phyloP scores from a whole-genome alignment of 2,797 vertebrate genomes.

The Enteromius trimaculatus region DNA sequence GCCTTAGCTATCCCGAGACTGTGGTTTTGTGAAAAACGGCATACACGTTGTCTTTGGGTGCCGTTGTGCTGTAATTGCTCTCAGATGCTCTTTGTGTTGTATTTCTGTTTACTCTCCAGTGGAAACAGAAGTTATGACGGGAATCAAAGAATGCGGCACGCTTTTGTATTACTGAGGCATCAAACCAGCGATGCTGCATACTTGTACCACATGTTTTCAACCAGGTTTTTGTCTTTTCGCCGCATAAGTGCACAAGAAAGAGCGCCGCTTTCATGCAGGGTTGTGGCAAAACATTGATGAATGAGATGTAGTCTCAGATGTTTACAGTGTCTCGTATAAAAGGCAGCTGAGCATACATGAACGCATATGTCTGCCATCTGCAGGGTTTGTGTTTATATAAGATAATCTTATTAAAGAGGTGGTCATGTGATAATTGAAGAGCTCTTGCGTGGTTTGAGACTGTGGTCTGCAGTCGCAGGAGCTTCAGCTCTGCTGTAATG shows the following conservation, averaged over 20 bases:
- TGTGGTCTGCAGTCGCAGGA: neutral
- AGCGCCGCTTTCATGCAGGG: neutral
- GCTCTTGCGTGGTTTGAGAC: neutral
- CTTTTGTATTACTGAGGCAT: neutral
- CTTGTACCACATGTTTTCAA: slow-evolving; percentile 9
- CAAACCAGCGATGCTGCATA: neutral
- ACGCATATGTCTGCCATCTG: slow-evolving; percentile 27
- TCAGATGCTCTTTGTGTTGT: slow-evolving; percentile 47
- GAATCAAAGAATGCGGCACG: slow-evolving; percentile 34
- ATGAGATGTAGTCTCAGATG: neutral
- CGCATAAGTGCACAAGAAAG: neutral
- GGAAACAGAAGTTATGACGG: slow-evolving; percentile 43
- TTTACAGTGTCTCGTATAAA: slow-evolving; percentile 16
- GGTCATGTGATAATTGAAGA: slow-evolving; percentile 42
- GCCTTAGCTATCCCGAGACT: neutral
- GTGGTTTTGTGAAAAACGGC: slow-evolving; percentile 32
- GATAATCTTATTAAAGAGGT: slow-evolving; percentile 19
- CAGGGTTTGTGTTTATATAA: slow-evolving; percentile 22
- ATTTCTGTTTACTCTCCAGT: slow-evolving; percentile 49
- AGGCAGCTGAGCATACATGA: slow-evolving; percentile 9
- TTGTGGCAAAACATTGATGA: slow-evolving; percentile 12
- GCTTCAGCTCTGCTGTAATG: neutral
- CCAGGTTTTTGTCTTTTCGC: neutral
- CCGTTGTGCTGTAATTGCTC: slow-evolving; percentile 37
- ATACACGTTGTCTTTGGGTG: slow-evolving; percentile 25